Evolutionary conservation across 2,888 invertebrate species (phyloP).

Genomic region (Aleiodes testaceus): DNA sequence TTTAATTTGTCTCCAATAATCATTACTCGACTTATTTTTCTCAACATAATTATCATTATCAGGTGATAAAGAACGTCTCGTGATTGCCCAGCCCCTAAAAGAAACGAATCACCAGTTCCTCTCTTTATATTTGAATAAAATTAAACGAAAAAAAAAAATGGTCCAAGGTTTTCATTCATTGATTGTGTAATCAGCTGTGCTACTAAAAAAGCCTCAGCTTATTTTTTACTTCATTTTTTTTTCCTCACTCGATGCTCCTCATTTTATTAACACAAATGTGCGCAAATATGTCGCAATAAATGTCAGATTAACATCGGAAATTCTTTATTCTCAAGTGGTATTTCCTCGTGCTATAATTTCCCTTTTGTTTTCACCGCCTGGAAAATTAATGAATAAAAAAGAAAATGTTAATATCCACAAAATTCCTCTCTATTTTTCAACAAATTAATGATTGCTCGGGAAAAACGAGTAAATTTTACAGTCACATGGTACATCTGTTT

Average conservation of each 20-base stretch:
- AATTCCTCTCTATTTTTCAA: not conserved
- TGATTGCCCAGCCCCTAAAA: too few relatives aligned
- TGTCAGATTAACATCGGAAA: not conserved
- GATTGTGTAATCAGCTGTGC: constrained; percentile 40
- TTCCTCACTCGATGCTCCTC: not conserved
- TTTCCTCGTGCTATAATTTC: not conserved
- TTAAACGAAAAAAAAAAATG: too few relatives aligned
- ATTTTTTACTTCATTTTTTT: not conserved
- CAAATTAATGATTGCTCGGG: not conserved
- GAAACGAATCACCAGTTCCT: too few relatives aligned
- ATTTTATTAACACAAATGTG: not conserved
- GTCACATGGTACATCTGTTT: constrained; percentile 16
- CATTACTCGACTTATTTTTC: too few relatives aligned
- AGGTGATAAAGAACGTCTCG: too few relatives aligned
- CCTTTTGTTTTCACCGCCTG: not conserved
- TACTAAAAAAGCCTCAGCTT: not conserved
- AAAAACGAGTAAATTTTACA: constrained; percentile 3
- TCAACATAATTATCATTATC: too few relatives aligned
- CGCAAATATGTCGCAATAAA: not conserved
- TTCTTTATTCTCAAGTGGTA: not conserved
- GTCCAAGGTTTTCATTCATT: not conserved
- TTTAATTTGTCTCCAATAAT: too few relatives aligned
- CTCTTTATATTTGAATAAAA: too few relatives aligned
- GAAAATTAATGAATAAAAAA: not conserved
- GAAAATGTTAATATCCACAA: too few relatives aligned